Evolutionary conservation across 2,113 vertebrate species (phyloP), one percentile per base, ranked within the genome.

Genomic region (Vireo altiloquus): DNA sequence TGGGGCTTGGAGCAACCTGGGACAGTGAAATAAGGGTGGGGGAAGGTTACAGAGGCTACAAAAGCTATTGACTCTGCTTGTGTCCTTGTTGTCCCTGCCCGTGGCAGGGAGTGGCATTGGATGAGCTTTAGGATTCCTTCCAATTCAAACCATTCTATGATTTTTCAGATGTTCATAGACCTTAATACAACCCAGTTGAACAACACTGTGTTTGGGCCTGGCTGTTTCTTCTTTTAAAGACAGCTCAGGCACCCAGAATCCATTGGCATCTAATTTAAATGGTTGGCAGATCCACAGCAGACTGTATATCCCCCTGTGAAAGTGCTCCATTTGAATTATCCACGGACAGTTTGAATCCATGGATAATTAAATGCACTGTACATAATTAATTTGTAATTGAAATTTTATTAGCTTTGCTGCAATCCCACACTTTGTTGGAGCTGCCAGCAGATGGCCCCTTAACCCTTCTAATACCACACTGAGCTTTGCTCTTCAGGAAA

Each of bases 391-490:
- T 95, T 91, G 54, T 97, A 95, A 97, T 94, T 94, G 97, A 85
- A 95, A 92, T 87, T 81, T 96, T 95, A 90, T 69, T 91, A 8
- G 54, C 87, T 82, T 71, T 84, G 94, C 82, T 52, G 44, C 66
- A 11, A 37, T n/a, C 6, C 60, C 80, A 71, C 70, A 60, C 46
- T 97, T 97, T 89, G 65, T 83, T 4, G 5, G 25, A 50, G 28
- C 59, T n/a, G 91, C 97, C 98, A 97, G 97, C 82, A 98, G 98
- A 97, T 98, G 98, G 98, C 98, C 94, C 98, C 97, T 98, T 95
- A 95, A 96, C 78, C 93, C 97, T 80, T 92, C 89, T 94, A 87
- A 98, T 97, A 72, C 94, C 86, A 8, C 75, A 56, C 31, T 4
- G 44, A 46, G 78, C 20, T 47, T 65, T 57, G 82, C 40, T 85